These are phyloP conservation scores for Botia kubotai DNA, from an alignment of 2,797 vertebrate species.

Conservation along the genomic window DNA sequence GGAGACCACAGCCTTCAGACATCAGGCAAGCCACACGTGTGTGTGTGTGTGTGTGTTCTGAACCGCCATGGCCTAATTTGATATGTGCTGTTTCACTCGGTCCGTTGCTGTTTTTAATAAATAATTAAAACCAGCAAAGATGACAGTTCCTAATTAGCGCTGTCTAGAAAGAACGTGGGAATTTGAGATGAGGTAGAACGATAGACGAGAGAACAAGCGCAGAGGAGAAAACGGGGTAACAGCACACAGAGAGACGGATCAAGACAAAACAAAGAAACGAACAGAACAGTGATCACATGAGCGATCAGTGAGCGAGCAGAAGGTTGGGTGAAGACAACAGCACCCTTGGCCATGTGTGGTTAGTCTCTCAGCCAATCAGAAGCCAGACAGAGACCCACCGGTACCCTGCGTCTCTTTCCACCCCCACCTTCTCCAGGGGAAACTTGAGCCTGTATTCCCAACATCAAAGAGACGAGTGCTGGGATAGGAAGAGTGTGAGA, in stretches of 20 bases:
- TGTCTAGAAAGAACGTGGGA: constrained; percentile 71
- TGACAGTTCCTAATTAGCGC: constrained; percentile 86
- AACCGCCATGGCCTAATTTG: constrained; percentile 80
- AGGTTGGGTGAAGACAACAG: constrained; percentile 48
- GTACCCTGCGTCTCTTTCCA: neutral
- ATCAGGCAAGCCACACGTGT: constrained; percentile 71
- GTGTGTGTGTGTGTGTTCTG: constrained; percentile 68
- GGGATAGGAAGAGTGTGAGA: constrained; percentile 34
- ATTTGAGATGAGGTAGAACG: constrained; percentile 61
- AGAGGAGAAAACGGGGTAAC: constrained; percentile 21
- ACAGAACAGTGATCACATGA: constrained; percentile 35
- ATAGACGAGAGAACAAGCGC: constrained; percentile 21
- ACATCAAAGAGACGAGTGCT: constrained; percentile 55
- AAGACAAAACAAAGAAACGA: too few relatives aligned
- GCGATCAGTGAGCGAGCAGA: constrained; percentile 22
- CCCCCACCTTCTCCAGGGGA: constrained; percentile 48
- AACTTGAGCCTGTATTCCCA: constrained; percentile 53
- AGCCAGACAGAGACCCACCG: neutral
- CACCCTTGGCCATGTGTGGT: constrained; percentile 51
- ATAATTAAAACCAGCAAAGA: constrained; percentile 86
- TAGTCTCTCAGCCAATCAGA: constrained; percentile 41
- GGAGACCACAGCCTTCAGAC: constrained; percentile 81
- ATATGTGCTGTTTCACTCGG: constrained; percentile 79
- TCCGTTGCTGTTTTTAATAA: constrained; percentile 75
- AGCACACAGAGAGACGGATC: constrained; percentile 55